phyloP scores from a whole-genome alignment of 2,888 invertebrate species.

The Lottia gigantea region DNA sequence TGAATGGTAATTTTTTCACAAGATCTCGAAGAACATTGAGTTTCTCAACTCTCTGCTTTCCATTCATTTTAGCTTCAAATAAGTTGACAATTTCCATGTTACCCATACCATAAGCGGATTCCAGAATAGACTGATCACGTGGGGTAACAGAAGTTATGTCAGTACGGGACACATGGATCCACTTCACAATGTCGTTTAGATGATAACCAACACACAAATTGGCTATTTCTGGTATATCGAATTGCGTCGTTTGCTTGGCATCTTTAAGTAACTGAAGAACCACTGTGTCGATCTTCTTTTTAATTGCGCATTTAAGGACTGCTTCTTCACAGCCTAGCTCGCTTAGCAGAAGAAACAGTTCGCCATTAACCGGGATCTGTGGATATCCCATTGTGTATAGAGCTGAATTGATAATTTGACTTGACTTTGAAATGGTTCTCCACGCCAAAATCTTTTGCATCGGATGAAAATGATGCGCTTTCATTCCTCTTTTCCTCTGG shows the following conservation, averaged over 20 bases:
- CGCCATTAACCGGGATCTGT: conserved; percentile 12
- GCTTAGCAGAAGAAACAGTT: conserved; percentile 25
- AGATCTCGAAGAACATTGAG: not conserved
- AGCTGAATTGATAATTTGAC: conserved; percentile 14
- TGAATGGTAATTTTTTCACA: not conserved
- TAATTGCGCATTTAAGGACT: conserved; percentile 7
- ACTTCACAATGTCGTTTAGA: not conserved
- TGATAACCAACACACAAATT: not conserved
- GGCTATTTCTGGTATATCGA: not conserved
- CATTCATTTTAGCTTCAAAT: not conserved
- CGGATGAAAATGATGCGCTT: conserved; percentile 12
- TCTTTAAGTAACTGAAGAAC: not conserved
- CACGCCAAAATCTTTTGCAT: conserved; percentile 21
- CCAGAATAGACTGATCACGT: not conserved
- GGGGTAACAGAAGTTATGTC: not conserved
- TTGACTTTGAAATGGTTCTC: conserved; percentile 12
- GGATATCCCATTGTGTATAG: conserved; percentile 28
- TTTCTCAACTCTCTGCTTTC: not conserved
- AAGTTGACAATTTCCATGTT: not conserved
- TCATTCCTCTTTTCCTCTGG: conserved; percentile 12
- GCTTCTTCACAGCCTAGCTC: not conserved
- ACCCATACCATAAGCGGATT: not conserved
- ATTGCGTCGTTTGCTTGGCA: not conserved
- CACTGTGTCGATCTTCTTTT: not conserved
- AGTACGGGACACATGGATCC: not conserved